Evolutionary conservation across 1,140 invertebrate genomes (phyloP).

Genomic region (Drosophila mayri): DNA sequence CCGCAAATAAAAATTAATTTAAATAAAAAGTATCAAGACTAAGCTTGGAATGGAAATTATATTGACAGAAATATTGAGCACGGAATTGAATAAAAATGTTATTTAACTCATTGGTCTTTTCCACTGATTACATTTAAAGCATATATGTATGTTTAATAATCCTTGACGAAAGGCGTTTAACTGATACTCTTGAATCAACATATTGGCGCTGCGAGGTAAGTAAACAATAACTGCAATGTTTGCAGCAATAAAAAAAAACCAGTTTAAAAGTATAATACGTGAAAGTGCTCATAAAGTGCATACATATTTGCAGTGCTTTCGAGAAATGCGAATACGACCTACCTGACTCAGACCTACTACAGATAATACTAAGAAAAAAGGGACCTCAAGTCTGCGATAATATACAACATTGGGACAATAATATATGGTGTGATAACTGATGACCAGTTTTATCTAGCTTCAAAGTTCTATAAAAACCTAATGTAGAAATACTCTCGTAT

Average conservation of each 20-base stretch:
- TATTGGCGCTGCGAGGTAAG: slow-evolving; percentile 5
- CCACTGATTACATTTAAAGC: no score
- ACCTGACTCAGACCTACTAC: slow-evolving; percentile 19
- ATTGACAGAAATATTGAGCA: no score
- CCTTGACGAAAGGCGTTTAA: slow-evolving; percentile 3
- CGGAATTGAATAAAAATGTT: no score
- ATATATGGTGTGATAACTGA: not conserved
- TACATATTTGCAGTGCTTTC: slow-evolving; percentile 45
- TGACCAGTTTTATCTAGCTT: not conserved
- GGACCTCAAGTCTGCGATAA: not conserved
- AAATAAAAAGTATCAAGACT: no score
- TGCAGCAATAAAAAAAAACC: slow-evolving; percentile 31
- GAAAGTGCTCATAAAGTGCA: slow-evolving; percentile 41
- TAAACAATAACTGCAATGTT: slow-evolving; percentile 28
- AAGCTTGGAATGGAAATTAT: no score
- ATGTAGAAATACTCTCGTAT: not conserved
- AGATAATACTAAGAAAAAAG: not conserved
- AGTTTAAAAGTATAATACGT: slow-evolving; percentile 41
- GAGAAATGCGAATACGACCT: slow-evolving; percentile 10
- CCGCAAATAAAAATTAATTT: no score
- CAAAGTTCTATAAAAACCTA: not conserved
- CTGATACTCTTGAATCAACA: slow-evolving; percentile 19
- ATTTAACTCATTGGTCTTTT: no score
- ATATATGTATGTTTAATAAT: not conserved
- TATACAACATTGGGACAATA: not conserved